Conservation (phyloP, 35 echinoderm and acorn worm species). For the Holothuria glaberrima region DNA sequence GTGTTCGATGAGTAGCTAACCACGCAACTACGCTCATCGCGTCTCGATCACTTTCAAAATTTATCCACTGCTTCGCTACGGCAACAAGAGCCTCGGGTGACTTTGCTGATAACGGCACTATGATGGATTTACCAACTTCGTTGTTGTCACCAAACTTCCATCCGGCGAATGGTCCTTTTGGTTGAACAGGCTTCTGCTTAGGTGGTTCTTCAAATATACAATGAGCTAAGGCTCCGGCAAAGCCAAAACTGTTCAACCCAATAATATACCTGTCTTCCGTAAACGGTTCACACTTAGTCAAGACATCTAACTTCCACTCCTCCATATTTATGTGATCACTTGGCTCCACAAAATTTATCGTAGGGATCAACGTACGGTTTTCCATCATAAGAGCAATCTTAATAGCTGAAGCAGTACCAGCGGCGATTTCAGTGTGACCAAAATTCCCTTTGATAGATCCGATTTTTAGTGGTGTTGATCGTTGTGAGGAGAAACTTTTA, state of each 20-base stretch:
- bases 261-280: slow-evolving; percentile 67
- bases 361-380: slow-evolving; percentile 68
- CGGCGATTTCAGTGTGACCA: slow-evolving; percentile 88
- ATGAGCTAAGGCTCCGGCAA: slow-evolving; percentile 94
- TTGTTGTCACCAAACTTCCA: slow-evolving; percentile 76
- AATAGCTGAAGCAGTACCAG: slow-evolving; percentile 82
- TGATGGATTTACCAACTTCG: slow-evolving; percentile 59
- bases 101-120: slow-evolving; percentile 87
- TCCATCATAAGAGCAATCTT: slow-evolving; percentile 93
- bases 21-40: slow-evolving; percentile 80
- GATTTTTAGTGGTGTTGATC: slow-evolving; percentile 70
- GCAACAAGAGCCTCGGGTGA: slow-evolving; percentile 72
- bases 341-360: slow-evolving; percentile 80
- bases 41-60: slow-evolving; percentile 71
- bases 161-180: slow-evolving; percentile 17
- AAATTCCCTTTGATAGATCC: slow-evolving; percentile 96
- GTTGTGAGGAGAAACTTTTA: slow-evolving; percentile 48
- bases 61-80: slow-evolving; percentile 72
- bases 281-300: slow-evolving; percentile 53
- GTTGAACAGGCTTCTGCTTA: not conserved
- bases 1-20: slow-evolving; percentile 72
- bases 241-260: slow-evolving; percentile 89
- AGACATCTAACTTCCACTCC: slow-evolving; percentile 63
- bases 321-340: slow-evolving; percentile 81
- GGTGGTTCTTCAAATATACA: slow-evolving; percentile 90